Evolutionary conservation across 2,113 vertebrate genomes (phyloP), one percentile per base, ranked within the genome.

Genomic region (Syngnathus floridae): DNA sequence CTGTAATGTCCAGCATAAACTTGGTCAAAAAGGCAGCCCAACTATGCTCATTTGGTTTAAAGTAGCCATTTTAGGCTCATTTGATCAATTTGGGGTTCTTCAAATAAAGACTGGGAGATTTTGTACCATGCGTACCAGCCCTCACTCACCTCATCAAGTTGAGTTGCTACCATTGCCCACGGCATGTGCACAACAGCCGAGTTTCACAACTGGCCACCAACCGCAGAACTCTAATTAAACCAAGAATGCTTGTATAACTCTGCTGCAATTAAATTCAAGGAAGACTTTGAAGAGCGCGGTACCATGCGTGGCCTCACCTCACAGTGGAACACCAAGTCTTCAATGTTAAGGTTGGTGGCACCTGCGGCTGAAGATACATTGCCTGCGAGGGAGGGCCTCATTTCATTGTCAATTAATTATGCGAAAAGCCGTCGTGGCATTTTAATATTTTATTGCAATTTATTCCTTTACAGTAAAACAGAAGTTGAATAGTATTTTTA

Each of bases 401-500:
- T 26, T 26, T 54, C 51, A 5, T 54, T 26, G 51, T 16, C 21
- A 52, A 22, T 52, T 52, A 17, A 54, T 54, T 26, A 26, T 54
- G 22, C 51, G 12, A 22, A 54, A 54, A 14, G 11, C 3, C 9
- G 0, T 31, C 0, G 13, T 55, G 43, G 5, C 9, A 81, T 80
- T 86, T 84, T 71, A 82, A 82, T 68, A 81, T 90, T 89, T 88
- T 87, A 88, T 90, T 88, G 86, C 80, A 89, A 89, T 86, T 85
- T 86, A 84, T 87, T 87, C 66, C 78, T 86, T 89, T 81, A 90
- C 81, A 86, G 78, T 82, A 77, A 67, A 88, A 84, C 78, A 66
- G 60, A 86, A 82, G 81, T 61, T 63, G 58, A 83, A 79, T 65
- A 85, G 81, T 86, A 81, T 86, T 31, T 31, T 31, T 87, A 86